Evolutionary conservation across 2,888 invertebrate species (phyloP), one percentile per base, ranked within the genome.

Genomic region (Hirtodrosophila duncani): DNA sequence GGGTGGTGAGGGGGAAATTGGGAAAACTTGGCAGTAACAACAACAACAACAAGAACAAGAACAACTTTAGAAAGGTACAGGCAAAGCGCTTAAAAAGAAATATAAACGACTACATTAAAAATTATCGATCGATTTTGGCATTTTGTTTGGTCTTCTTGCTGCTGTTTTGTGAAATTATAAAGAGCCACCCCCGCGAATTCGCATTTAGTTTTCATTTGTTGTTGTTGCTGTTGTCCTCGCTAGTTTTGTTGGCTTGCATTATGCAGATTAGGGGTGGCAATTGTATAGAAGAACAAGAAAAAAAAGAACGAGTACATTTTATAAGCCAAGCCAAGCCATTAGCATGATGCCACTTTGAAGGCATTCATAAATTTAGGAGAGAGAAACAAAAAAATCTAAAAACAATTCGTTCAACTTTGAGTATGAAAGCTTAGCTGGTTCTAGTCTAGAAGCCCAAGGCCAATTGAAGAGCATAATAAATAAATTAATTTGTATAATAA

Each of bases 41-140:
- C 53, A 48, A 21, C 27, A 21, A 24, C 46, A 27, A 31, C 39
- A 18, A 42, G 14, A n/a, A 17, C 2, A 31, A 31, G 9, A 17
- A 31, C 6, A 11, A 8, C n/a, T 23, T 8, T 51, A 53, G 72
- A 72, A 80, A 80, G 68, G 80, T 68, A 75, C 57, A 51, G 21
- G 64, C 50, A 43, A n/a, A 45, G 62, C 58, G 68, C 74, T 64
- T 66, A 69, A 74, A 69, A 74, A 66, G 74, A 74, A 78, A 81
- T 78, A 77, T n/a, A n/a, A n/a, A n/a, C 72, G 79, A 72, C 72
- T 72, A 79, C 79, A 75, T 75, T 75, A 79, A 79, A 75, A 81
- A 75, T 79, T 75, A 75, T 75, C 74, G 74, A 75, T 81, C 75
- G 79, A 74, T 67, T 69, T 53, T 46, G 43, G 45, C 17, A 37